Base-by-base conservation (phyloP, 2,797 vertebrate genomes). In the Gadopsis marmoratus region DNA sequence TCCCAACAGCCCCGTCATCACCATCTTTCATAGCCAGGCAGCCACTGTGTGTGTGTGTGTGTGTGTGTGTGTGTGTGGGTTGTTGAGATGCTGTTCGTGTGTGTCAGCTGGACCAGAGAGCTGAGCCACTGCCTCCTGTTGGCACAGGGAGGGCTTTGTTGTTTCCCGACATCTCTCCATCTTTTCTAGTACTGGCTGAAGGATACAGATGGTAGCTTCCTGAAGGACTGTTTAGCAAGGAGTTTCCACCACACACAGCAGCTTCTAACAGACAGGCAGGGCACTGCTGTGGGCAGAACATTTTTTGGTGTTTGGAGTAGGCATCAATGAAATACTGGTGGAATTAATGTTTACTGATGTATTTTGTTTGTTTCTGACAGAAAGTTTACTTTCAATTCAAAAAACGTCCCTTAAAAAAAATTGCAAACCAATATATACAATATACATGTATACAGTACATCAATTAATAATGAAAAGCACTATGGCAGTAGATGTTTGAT, bases 1-100 rank as follows among this genome's bases (percentile, higher is more conserved):
- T 92, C 88, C 87, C 88, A 81, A 71, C 84, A 90, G 87, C 78
- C 83, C 56, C 55, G 74, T 90, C 83, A 83, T 84, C 86, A 86
- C 75, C 87, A 84, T 85, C 83, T 33, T 76, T 82, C 68, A 76
- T 71, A 71, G 64, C 48, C 67, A 26, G 63, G 8, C 79, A 78
- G 74, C 56, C 56, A 60, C 37, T 68, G 51, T 56, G 29, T 43
- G 58, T 74, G 56, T 74, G 78, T 33, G 50, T 48, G 59, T 41
- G 48, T 48, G 53, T 53, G 61, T 65, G 61, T 59, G 33, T 79
- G 73, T 83, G 83, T 77, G 71, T 67, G 71, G 56, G 61, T 74
- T 71, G 54, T 72, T 63, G 51, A 74, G 78, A 85, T 83, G 63
- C 43, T 74, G 65, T 69, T 83, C 64, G 72, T 89, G 88, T 90